phyloP scores from a whole-genome alignment of 2,888 invertebrate species.

The Tiliacea citrago region DNA sequence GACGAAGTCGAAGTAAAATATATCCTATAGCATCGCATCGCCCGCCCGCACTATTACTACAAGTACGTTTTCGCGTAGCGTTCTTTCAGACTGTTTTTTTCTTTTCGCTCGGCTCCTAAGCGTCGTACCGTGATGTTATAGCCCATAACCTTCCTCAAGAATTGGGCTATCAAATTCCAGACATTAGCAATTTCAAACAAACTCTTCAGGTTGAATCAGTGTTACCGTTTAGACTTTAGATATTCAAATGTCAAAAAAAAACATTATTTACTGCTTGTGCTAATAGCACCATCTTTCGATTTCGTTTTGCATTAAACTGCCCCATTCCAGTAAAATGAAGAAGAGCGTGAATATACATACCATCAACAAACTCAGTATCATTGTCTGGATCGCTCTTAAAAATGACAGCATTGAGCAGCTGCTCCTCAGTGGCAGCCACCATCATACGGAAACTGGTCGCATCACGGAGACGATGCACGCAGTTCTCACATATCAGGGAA shows the following conservation, averaged over 20 bases:
- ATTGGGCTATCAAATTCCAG: no score
- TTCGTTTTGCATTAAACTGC: neutral
- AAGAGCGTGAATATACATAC: slow-evolving; percentile 12
- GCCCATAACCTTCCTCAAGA: no score
- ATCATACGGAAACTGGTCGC: slow-evolving; percentile 75
- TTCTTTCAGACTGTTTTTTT: no score
- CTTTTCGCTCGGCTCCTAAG: no score
- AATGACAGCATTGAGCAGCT: slow-evolving; percentile 66
- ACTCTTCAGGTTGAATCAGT: no score
- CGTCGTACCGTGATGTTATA: no score
- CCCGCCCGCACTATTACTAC: no score
- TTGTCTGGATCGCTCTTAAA: slow-evolving; percentile 39
- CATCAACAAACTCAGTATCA: slow-evolving; percentile 71
- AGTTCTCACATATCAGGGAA: slow-evolving; percentile 73
- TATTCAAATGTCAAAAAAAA: neutral
- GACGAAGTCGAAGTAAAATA: no score
- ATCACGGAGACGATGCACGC: slow-evolving; percentile 74
- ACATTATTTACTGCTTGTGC: neutral
- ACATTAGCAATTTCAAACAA: no score
- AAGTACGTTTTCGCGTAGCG: no score
- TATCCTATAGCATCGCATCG: no score
- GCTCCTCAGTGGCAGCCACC: slow-evolving; percentile 73
- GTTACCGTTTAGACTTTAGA: no score
- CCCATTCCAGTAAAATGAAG: neutral
- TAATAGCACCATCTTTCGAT: neutral